These are phyloP conservation scores for Metellina segmentata DNA, from an alignment of 2,888 invertebrate genomes.

Conservation along the genomic window DNA sequence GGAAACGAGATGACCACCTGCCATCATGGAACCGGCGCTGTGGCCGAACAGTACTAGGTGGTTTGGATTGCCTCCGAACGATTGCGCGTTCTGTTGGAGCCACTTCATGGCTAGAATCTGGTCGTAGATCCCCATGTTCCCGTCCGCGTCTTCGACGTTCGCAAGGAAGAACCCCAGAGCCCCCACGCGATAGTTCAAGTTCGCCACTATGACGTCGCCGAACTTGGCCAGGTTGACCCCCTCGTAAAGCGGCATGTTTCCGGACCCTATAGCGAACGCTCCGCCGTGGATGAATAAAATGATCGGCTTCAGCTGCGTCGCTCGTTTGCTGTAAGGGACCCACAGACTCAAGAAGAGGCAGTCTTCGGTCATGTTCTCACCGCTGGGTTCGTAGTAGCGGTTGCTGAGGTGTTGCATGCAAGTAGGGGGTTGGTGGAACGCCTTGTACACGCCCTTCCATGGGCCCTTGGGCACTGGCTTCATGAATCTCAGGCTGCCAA, in stretches of 20 bases:
- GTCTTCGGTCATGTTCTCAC: conserved; percentile 75
- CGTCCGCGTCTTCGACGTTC: conserved; percentile 59
- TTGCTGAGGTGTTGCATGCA: conserved; percentile 65
- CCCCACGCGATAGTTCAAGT: conserved; percentile 73
- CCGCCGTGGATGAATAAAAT: conserved; percentile 76
- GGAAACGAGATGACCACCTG: conserved; percentile 59
- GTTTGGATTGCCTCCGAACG: conserved; percentile 69
- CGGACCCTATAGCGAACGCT: conserved; percentile 61
- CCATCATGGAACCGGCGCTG: conserved; percentile 70
- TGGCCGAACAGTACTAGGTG: conserved; percentile 71
- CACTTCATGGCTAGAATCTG: conserved; percentile 72
- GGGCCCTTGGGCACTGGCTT: conserved; percentile 66
- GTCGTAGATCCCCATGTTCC: conserved; percentile 76
- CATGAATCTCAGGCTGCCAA: conserved; percentile 79
- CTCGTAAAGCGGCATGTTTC: conserved; percentile 49
- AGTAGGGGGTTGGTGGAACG: conserved; percentile 40
- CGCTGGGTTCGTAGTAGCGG: conserved; percentile 44
- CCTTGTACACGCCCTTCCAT: conserved; percentile 69
- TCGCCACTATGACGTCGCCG: conserved; percentile 74
- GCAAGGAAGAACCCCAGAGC: conserved; percentile 73
- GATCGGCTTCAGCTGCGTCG: conserved; percentile 47
- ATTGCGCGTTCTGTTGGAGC: conserved; percentile 60
- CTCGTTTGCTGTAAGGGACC: conserved; percentile 60
- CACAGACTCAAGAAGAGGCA: conserved; percentile 77
- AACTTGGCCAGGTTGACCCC: conserved; percentile 46